Evolutionary conservation across 2,797 vertebrate species (phyloP), one percentile per base, ranked within the genome.

Genomic region (Scarus forsteni): DNA sequence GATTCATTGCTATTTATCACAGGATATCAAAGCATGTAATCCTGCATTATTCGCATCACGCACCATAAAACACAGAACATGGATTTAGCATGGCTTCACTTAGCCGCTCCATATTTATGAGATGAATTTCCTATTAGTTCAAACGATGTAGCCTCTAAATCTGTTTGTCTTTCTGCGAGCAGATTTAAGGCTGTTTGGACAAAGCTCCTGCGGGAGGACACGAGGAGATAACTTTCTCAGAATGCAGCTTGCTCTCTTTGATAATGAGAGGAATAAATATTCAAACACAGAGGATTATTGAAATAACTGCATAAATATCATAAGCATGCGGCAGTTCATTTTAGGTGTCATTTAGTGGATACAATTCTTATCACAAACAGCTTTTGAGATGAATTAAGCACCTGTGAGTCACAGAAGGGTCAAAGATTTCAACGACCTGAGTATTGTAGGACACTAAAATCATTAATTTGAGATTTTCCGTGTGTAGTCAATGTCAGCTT

Each of bases 1-100:
- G 70, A 89, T 88, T 75, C 54, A 58, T 54, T 70, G 73, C 71
- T 66, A 88, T 86, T 85, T 75, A 80, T 88, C 81, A 66, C 18
- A 43, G 39, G 78, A 80, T 59, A 77, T 74, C 62, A 70, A 68
- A 66, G 58, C 74, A 70, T 70, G 51, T 75, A 83, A 85, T 85
- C 73, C 73, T 71, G 68, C 66, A 85, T 89, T 84, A 81, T 91
- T 87, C 75, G 86, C 77, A 54, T 69, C 44, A 16, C 51, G 57
- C 65, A 78, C 63, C 54, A 80, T 83, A 75, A 72, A 85, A 51
- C 57, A 51, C 50, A 52, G 38, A 70, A 68, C 67, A 73, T 66
- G 68, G 81, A 84, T 79, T 85, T 69, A 80, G 71, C 35, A 34
- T 70, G 12, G 69, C 60, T 60, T 55, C 44, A 34, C 34, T 68